Evolutionary conservation across 2,113 vertebrate genomes (phyloP).

Genomic region (Podocnemis expansa): DNA sequence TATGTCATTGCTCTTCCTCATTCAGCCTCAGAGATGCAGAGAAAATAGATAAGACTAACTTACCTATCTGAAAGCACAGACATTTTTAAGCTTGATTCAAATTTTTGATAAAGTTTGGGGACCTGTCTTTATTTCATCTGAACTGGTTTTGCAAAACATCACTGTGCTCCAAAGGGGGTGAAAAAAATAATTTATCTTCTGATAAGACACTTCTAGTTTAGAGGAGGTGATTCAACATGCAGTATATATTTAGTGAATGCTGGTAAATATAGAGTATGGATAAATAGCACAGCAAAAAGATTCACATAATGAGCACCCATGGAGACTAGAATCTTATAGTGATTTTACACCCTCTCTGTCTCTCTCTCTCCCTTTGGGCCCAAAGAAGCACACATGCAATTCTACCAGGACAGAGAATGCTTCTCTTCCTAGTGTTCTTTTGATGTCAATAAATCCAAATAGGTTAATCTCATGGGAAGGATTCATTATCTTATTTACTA

Average conservation of each 20-base stretch:
- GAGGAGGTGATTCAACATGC: not conserved
- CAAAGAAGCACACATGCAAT: not conserved
- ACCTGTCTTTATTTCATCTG: not conserved
- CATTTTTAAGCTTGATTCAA: not conserved
- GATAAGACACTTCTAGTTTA: not conserved
- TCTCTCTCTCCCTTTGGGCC: too few species aligned
- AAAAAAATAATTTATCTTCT: not conserved
- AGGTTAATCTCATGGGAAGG: not conserved
- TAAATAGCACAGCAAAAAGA: not conserved
- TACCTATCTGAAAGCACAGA: not conserved
- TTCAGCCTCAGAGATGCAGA: not conserved
- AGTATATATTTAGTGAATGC: not conserved
- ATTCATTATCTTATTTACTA: not conserved
- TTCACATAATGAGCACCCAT: not conserved
- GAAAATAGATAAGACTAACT: not conserved
- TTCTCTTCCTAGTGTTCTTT: not conserved
- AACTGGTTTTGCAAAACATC: not conserved
- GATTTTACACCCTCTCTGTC: not conserved
- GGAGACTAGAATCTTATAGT: not conserved
- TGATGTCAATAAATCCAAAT: not conserved
- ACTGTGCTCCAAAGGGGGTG: not conserved
- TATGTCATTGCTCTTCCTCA: not conserved
- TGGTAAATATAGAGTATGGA: not conserved
- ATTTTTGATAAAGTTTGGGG: not conserved
- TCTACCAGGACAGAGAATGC: accelerated